Conservation (phyloP, 2,113 vertebrate species). For the Theropithecus gelada region DNA sequence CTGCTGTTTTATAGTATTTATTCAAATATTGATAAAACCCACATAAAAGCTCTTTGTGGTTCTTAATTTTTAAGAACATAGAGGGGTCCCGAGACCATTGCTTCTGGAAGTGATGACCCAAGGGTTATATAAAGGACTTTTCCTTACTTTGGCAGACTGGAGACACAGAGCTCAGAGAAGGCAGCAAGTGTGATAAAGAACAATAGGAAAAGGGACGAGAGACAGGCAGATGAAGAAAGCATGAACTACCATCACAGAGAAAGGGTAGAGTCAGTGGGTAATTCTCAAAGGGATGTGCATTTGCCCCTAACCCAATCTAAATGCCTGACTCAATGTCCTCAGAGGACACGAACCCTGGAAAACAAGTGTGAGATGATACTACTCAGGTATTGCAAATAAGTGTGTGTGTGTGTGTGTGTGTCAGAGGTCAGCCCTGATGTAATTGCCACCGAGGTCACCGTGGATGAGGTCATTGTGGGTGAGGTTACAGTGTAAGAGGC, state of each 20-base stretch:
- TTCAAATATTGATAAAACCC: too few relatives aligned
- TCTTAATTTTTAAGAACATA: too few relatives aligned
- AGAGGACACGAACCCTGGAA: not conserved
- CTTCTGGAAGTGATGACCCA: not conserved
- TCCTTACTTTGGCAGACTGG: not conserved
- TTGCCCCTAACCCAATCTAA: not conserved
- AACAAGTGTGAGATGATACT: not conserved
- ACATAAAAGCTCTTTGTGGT: too few relatives aligned
- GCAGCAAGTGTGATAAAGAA: not conserved
- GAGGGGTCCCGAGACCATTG: too few relatives aligned
- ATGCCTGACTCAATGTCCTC: not conserved
- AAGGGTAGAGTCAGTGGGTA: not conserved
- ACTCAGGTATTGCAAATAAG: not conserved
- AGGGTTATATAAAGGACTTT: not conserved
- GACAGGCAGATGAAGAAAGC: not conserved
- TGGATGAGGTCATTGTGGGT: not conserved
- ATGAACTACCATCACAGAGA: not conserved
- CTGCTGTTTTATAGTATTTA: too few relatives aligned
- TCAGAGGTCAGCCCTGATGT: conserved; percentile 1
- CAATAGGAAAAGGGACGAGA: not conserved
- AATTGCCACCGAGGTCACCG: not conserved
- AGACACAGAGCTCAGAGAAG: not conserved
- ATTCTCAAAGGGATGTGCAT: not conserved
- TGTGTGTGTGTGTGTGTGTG: not conserved
- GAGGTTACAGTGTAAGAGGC: not conserved